Evolutionary conservation across 2,888 invertebrate species (phyloP), one percentile per base, ranked within the genome.

Genomic region (Cremastobaeus sp.): DNA sequence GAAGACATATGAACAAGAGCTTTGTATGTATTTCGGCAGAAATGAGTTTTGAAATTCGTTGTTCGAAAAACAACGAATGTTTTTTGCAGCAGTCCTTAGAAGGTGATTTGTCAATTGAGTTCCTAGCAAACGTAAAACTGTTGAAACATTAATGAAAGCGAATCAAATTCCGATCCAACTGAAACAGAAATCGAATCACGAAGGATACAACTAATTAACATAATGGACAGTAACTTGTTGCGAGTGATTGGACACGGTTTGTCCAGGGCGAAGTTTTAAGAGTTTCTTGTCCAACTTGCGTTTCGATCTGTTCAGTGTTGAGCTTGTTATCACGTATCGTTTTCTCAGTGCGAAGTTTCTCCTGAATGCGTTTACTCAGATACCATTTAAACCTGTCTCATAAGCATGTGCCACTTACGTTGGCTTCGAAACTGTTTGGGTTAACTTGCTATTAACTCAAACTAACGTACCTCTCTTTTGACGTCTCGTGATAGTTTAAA

Each of bases 381-480:
- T 43, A 68, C 59, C 50, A 54, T 50, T 59, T 69, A 54, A 69
- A 47, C 48, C 21, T 62, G 54, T 45, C 47, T 41, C 47, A 39
- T 52, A 69, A 69, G 45, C 54, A 69, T 54, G 52, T 59, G 52
- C 50, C 52, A 59, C 68, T 52, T 52, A 17, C 15, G 28, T 21
- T 37, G 11, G 55, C 25, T 55, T 21, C 12, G 39, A 48, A 68
- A 60, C 69, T 69, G 60, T 69, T 69, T 60, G 52, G 59, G 52
- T 60, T 69, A 59, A 60, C 69, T 68, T 54, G 47, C 69, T 60
- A 54, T 60, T 60, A 60, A 54, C 54, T 55, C 52, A 30, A 48
- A 59, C 60, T 55, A 62, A 47, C 59, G 59, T 39, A 15, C 52
- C 11, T 35, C 35, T 11, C 52, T 52, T 35, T 60, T 60, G 59